Evolutionary conservation across 2,113 vertebrate genomes (phyloP).

Genomic region (Leptobrachium leishanense): DNA sequence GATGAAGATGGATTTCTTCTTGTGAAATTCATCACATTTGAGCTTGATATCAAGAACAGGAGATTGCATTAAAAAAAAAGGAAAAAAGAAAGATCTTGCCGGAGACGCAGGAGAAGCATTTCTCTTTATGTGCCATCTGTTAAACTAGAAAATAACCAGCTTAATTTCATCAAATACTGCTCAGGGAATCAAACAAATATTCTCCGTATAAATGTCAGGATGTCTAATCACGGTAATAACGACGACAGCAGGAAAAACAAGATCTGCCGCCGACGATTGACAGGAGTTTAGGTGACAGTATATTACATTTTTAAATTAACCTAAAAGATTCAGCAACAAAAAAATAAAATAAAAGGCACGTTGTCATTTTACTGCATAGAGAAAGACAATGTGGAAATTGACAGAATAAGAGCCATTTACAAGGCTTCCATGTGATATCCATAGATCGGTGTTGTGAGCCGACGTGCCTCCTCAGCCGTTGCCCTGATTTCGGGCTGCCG

Average conservation of each 20-base stretch:
- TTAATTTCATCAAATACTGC: slow-evolving; percentile 23
- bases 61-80: neutral
- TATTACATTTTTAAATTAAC: neutral
- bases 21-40: neutral
- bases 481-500: neutral
- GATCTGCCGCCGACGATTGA: no score
- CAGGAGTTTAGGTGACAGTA: neutral
- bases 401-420: no score
- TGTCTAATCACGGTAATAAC: neutral
- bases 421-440: no score
- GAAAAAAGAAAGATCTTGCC: neutral
- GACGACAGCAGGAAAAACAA: neutral
- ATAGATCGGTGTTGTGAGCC: no score
- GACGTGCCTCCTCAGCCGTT: no score
- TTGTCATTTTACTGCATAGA: neutral
- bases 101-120: neutral
- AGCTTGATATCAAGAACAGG: neutral
- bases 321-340: slow-evolving; percentile 5
- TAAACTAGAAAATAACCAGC: slow-evolving; percentile 7
- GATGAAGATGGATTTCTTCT: neutral
- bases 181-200: neutral
- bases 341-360: slow-evolving; percentile 31
- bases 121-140: slow-evolving; percentile 8
- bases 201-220: slow-evolving; percentile 14
- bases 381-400: neutral